Percentiles rank a stretch among this genome's conserved stretches.
Evolutionary conservation across 2,113 vertebrate genomes (phyloP).

Genomic region (Riparia riparia): DNA sequence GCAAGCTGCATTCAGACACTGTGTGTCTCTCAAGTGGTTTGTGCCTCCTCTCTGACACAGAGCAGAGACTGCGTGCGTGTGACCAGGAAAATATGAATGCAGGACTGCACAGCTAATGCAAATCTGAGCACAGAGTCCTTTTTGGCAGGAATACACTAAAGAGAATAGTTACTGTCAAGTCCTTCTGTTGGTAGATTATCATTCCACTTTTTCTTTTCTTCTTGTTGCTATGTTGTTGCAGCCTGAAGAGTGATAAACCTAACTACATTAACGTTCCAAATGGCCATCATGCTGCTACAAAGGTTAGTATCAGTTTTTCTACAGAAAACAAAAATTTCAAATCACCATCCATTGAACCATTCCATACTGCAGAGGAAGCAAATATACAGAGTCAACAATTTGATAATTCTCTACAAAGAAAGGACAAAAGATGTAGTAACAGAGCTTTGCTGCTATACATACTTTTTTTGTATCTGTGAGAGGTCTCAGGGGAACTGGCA

Average conservation of each 20-base stretch:
- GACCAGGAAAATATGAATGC: background rate
- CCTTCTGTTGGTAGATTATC: background rate
- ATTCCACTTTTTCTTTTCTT: background rate
- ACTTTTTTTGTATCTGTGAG: constrained; percentile 48
- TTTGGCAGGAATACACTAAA: background rate
- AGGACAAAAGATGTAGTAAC: background rate
- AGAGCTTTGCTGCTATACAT: background rate
- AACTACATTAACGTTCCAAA: background rate
- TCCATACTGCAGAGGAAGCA: background rate
- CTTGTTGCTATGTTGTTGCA: background rate
- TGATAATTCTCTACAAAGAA: background rate
- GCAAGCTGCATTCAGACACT: background rate
- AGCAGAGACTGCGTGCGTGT: background rate
- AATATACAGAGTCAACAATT: background rate
- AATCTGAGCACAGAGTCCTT: background rate
- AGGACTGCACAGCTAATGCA: background rate
- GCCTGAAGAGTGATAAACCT: background rate
- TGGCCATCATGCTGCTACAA: background rate
- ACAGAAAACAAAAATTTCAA: background rate
- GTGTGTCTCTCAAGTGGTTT: background rate
- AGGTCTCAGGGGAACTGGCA: constrained; percentile 67
- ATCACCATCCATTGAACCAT: background rate
- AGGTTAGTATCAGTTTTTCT: background rate
- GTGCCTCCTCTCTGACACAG: background rate
- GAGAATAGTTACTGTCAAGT: background rate